phyloP scores from a whole-genome alignment of 2,113 vertebrate species.

The Pipa parva region DNA sequence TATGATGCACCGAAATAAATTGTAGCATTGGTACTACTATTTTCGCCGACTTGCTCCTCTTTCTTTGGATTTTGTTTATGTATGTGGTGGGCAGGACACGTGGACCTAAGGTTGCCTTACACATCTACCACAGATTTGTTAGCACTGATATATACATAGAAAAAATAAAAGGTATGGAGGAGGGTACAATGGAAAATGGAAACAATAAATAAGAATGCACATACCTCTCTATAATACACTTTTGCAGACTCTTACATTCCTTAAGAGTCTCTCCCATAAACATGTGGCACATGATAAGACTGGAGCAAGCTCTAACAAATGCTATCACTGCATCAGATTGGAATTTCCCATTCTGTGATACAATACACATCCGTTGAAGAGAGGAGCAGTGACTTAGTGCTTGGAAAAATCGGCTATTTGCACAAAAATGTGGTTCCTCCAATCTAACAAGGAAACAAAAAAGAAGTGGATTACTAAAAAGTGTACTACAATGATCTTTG shows the following conservation, averaged over 20 bases:
- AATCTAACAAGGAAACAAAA: constrained; percentile 70
- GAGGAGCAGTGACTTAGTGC: constrained; percentile 79
- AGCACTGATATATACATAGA: too few species aligned
- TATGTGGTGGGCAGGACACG: too few species aligned
- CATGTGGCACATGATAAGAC: constrained; percentile 87
- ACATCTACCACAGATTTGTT: too few species aligned
- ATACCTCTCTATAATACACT: constrained; percentile 80
- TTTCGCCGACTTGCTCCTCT: too few species aligned
- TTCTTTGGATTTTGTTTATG: too few species aligned
- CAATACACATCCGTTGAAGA: constrained; percentile 84
- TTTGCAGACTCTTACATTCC: constrained; percentile 83
- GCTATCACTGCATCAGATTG: constrained; percentile 73
- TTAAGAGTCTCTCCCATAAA: constrained; percentile 86
- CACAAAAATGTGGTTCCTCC: constrained; percentile 90
- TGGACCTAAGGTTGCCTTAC: too few species aligned
- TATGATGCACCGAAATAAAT: too few species aligned
- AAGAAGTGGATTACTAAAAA: constrained; percentile 33
- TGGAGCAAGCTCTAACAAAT: constrained; percentile 78
- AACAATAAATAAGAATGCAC: too few species aligned
- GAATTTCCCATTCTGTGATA: constrained; percentile 89
- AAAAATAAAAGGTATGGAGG: too few species aligned
- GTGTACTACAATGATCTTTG: background rate
- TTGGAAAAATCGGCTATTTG: constrained; percentile 82
- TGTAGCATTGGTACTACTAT: too few species aligned
- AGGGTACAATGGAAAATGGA: too few species aligned